A percentile compares a stretch with the other conserved stretches of the same genome.
These are phyloP conservation scores for Brachionus manjavacas DNA, from an alignment of 1,140 invertebrate species.

Conservation along the genomic window DNA sequence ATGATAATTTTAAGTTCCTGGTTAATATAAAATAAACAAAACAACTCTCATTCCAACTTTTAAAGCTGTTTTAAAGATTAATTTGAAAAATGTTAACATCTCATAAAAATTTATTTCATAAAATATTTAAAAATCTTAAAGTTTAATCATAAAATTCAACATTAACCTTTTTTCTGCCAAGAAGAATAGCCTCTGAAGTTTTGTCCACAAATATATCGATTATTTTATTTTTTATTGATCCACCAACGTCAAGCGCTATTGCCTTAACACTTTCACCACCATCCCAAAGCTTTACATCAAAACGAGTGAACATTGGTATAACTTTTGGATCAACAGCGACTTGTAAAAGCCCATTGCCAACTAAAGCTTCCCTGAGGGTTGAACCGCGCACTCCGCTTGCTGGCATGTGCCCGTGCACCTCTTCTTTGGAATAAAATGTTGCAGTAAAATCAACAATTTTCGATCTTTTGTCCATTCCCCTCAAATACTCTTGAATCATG, in stretches of 20 bases:
- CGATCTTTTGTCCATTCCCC: not conserved
- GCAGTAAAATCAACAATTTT: not conserved
- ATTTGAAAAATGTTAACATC: not conserved
- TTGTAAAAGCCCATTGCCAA: not conserved
- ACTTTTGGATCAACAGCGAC: slow-evolving; percentile 24
- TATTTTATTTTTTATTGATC: not conserved
- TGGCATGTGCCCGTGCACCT: not conserved
- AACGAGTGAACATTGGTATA: slow-evolving; percentile 8
- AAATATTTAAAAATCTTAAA: not conserved
- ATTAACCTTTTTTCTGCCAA: not conserved
- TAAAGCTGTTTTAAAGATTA: too few relatives aligned
- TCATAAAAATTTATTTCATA: not conserved
- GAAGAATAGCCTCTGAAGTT: not conserved
- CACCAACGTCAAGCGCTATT: slow-evolving; percentile 4
- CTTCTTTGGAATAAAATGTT: slow-evolving; percentile 31
- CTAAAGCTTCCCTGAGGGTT: not conserved
- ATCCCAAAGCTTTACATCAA: slow-evolving; percentile 14
- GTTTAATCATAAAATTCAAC: not conserved
- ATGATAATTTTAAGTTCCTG: too few relatives aligned
- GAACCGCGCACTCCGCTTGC: slow-evolving; percentile 8
- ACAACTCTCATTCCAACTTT: too few relatives aligned
- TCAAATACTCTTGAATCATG: not conserved
- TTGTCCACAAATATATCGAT: slow-evolving; percentile 15
- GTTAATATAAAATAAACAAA: too few relatives aligned
- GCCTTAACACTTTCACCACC: not conserved